These are phyloP conservation scores for Prinia subflava DNA, from an alignment of 2,113 vertebrate genomes.

Conservation along the genomic window DNA sequence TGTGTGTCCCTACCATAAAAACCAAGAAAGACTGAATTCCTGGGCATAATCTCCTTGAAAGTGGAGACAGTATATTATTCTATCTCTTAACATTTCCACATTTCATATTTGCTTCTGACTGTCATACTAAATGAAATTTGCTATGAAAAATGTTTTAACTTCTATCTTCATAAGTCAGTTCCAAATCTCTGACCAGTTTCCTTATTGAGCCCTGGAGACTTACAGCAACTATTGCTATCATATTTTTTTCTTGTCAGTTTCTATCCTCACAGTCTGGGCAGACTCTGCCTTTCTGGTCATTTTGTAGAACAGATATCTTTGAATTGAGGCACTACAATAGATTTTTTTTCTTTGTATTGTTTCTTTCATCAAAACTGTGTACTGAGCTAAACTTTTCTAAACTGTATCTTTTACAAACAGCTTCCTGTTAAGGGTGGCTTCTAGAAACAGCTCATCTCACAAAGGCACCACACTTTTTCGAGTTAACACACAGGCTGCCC, in stretches of 20 bases:
- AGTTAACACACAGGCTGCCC: background rate
- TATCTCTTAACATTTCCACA: background rate
- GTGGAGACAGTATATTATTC: background rate
- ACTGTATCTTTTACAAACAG: background rate
- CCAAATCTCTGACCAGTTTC: constrained; percentile 2
- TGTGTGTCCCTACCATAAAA: background rate
- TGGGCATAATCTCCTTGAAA: background rate
- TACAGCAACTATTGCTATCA: constrained; percentile 9
- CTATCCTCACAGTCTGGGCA: background rate
- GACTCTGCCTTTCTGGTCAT: background rate
- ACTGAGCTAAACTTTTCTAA: background rate
- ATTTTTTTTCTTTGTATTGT: background rate
- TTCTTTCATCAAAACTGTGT: background rate
- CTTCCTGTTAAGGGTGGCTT: background rate
- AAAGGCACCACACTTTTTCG: background rate
- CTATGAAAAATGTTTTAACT: constrained; percentile 15
- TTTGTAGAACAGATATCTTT: background rate
- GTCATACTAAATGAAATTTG: constrained; percentile 17
- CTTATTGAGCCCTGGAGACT: background rate
- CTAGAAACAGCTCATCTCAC: background rate
- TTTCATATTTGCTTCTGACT: background rate
- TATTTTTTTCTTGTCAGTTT: constrained; percentile 28
- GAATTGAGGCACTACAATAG: background rate
- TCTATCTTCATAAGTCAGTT: constrained; percentile 30
- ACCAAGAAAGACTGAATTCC: background rate